A percentile compares a stretch with the other conserved stretches of the same genome.
phyloP scores from a whole-genome alignment of 2,888 invertebrate species.

The Nomada flava region DNA sequence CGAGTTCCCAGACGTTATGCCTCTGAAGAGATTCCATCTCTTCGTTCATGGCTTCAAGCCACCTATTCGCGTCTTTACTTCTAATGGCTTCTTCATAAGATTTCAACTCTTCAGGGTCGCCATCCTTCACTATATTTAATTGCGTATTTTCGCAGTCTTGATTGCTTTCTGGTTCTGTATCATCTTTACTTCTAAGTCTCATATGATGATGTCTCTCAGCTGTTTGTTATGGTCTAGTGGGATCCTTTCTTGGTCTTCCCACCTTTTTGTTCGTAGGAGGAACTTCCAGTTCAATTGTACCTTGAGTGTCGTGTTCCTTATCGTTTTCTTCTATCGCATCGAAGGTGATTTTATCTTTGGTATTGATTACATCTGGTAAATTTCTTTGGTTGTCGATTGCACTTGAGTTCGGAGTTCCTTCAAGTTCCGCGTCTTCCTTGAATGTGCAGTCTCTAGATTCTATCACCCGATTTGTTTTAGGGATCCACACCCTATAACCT shows the following conservation, averaged over 20 bases:
- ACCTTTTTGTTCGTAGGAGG: background rate
- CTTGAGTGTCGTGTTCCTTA: too few relatives aligned
- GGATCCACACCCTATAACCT: conserved; percentile 10
- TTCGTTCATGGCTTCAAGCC: conserved; percentile 4
- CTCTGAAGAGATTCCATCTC: conserved; percentile 3
- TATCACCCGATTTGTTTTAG: background rate
- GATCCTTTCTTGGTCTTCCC: background rate
- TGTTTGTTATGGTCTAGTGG: background rate
- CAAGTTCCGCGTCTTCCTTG: conserved; percentile 4
- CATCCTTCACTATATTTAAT: background rate
- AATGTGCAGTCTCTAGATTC: conserved; percentile 17
- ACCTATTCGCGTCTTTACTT: background rate
- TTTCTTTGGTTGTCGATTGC: too few relatives aligned
- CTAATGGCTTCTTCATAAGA: background rate
- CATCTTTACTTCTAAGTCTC: background rate
- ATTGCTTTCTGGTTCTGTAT: background rate
- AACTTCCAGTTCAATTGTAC: too few relatives aligned
- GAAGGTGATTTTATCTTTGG: too few relatives aligned
- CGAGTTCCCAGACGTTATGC: conserved; percentile 5
- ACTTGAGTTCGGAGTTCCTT: too few relatives aligned
- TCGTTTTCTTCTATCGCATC: too few relatives aligned
- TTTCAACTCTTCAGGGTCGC: background rate
- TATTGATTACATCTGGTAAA: too few relatives aligned
- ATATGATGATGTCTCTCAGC: background rate
- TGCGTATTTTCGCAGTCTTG: background rate